A percentile compares a stretch with the other conserved stretches of the same genome.
phyloP scores from a whole-genome alignment of 2,797 vertebrate genomes.

The Alosa sapidissima region DNA sequence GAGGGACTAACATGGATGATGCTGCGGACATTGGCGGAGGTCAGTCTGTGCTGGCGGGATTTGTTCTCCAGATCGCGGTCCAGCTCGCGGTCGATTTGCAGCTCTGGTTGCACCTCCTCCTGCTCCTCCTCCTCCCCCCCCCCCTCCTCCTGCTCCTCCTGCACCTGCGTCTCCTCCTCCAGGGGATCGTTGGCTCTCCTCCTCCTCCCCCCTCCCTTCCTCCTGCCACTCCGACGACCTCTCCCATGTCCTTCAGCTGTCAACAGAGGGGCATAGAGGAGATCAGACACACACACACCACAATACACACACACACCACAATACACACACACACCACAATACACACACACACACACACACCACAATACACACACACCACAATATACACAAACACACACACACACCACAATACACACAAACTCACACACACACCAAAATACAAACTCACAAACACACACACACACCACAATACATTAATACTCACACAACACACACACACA shows the following conservation, averaged over 20 bases:
- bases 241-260: conserved; percentile 37
- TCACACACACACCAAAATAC: background rate
- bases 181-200: background rate
- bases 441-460: background rate
- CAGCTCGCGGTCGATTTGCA: conserved; percentile 83
- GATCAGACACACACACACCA: background rate
- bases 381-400: background rate
- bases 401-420: background rate
- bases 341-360: background rate
- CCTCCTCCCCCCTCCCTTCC: conserved; percentile 38
- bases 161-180: no score
- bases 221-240: conserved; percentile 25
- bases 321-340: background rate
- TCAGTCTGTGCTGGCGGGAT: conserved; percentile 92
- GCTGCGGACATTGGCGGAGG: conserved; percentile 88
- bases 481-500: background rate
- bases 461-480: background rate
- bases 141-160: conserved; percentile 2
- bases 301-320: no score
- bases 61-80: conserved; percentile 89
- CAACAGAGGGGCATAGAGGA: background rate
- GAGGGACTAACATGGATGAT: conserved; percentile 90
- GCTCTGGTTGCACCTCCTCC: conserved; percentile 45
- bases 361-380: background rate
- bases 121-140: conserved; percentile 28